Evolutionary conservation across 2,888 invertebrate genomes (phyloP).

Genomic region (Allacma fusca): DNA sequence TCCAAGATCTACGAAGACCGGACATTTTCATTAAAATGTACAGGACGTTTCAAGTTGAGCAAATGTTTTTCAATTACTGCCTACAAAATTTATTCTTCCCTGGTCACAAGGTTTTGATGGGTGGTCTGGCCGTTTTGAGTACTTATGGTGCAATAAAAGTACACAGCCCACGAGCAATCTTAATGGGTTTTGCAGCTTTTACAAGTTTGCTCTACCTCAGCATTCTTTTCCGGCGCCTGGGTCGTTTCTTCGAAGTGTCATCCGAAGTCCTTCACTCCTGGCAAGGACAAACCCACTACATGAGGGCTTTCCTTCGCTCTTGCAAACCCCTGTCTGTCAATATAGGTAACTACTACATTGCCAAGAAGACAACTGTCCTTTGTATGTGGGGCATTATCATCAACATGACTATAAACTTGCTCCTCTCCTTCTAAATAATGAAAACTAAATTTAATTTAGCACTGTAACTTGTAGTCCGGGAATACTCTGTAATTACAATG

Average conservation of each 20-base stretch:
- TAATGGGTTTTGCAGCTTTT: constrained; percentile 23
- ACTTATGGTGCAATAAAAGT: constrained; percentile 23
- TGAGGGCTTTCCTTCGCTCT: not conserved
- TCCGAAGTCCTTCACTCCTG: not conserved
- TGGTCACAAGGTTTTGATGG: constrained; percentile 26
- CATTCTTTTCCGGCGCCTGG: constrained; percentile 5
- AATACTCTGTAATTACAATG: no score
- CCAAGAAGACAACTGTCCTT: not conserved
- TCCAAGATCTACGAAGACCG: not conserved
- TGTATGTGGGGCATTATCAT: constrained; percentile 1
- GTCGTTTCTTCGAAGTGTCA: constrained; percentile 9
- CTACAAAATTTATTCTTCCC: constrained; percentile 19
- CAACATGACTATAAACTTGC: constrained; percentile 15
- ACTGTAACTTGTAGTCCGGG: no score
- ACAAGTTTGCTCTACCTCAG: not conserved
- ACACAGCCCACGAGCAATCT: constrained; percentile 1
- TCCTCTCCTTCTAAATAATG: no score
- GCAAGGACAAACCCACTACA: not conserved
- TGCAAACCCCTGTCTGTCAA: not conserved
- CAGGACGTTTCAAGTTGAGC: constrained; percentile 19
- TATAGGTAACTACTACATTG: not conserved
- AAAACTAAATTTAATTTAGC: no score
- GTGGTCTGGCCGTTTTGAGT: constrained; percentile 22
- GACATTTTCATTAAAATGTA: not conserved
- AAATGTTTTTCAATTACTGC: constrained; percentile 18